Base-by-base conservation (phyloP, 2,888 invertebrate genomes). In the Caenorhabditis japonica region DNA sequence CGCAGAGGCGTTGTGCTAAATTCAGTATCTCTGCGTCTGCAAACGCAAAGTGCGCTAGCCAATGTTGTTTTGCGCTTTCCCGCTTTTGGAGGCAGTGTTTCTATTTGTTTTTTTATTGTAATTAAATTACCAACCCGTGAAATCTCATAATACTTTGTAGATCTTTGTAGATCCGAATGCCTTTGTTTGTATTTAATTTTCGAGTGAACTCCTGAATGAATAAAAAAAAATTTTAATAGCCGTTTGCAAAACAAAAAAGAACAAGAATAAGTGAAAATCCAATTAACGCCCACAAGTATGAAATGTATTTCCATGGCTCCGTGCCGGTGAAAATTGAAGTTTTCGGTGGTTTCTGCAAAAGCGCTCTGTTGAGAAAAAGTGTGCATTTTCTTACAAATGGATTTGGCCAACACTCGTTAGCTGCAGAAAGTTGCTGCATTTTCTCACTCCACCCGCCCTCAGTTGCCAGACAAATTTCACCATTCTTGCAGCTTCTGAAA, bases 131-230 rank as follows among this genome's bases (percentile, higher is more conserved):
- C n/a, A n/a, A 34, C 41, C 43, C 21, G 43, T 41, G 30, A 51
- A 19, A 43, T 41, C 41, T 25, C 27, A 41, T 60, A 30, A 21
- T 39, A 21, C 10, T 44, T 41, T 60, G 52, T 62, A 53, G 53
- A 41, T 62, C 61, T 19, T 38, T 44, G 44, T 53, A 62, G 53
- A 53, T 41, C 27, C n/a, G n/a, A 2, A n/a, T n/a, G n/a, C n/a
- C n/a, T 13, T 17, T 60, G 15, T 44, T 52, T 44, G 30, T 52
- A 44, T 58, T 46, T 46, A 46, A 58, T 46, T 58, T 46, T 56
- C 15, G 46, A 46, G 38, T 44, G 56, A 56, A 46, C 46, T 58
- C 27, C 25, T 27, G 46, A 58, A 46, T 46, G 46, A 44, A 46
- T 15, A 13, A 34, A 15, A n/a, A 10, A 25, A 8, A 15, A 23